Evolutionary conservation across 2,113 vertebrate species (phyloP), one percentile per base, ranked within the genome.

Genomic region (Corydoras sp.): DNA sequence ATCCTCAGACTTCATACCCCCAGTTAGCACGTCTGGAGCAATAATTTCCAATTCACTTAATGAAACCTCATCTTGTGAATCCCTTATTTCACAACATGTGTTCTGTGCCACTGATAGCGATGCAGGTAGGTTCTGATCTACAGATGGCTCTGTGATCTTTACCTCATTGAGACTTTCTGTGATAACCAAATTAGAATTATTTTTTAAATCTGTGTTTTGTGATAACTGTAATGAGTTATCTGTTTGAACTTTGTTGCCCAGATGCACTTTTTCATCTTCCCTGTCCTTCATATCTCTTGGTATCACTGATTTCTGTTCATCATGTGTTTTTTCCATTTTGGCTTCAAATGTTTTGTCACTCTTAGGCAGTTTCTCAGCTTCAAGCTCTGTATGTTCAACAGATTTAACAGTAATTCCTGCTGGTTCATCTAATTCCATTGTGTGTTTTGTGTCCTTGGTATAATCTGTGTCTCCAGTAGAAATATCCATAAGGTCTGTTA

Each of bases 51-150:
- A 6, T 35, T 4, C 82, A 77, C 73, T 72, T 49, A 60, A 65
- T 71, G 68, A 67, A 59, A 7, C 66, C n/a, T 53, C 62, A 76
- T 79, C 65, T 62, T 49, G 65, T 66, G 65, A 75, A 49, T 67
- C 15, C 65, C 71, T 63, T 29, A 35, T 32, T 56, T 81, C 78
- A 32, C 58, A 67, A 69, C 70, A 75, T 59, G n/a, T 14, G 62
- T 81, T 73, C 65, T 76, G 50, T 35, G 32, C 68, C 61, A 71
- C 75, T 61, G 78, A 69, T 0, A 12, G 29, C 56, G 65, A 77
- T 72, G 70, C 69, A 62, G 65, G 14, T 53, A 80, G 73, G 78
- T 70, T 65, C 58, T 58, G 79, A 70, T 78, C 73, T 49, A 62
- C 68, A 71, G 71, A 75, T 61, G 75, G 69, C 51, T 63, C 49